Conservation (phyloP, 2,888 invertebrate genomes). For the Drosophila hamatofila region DNA sequence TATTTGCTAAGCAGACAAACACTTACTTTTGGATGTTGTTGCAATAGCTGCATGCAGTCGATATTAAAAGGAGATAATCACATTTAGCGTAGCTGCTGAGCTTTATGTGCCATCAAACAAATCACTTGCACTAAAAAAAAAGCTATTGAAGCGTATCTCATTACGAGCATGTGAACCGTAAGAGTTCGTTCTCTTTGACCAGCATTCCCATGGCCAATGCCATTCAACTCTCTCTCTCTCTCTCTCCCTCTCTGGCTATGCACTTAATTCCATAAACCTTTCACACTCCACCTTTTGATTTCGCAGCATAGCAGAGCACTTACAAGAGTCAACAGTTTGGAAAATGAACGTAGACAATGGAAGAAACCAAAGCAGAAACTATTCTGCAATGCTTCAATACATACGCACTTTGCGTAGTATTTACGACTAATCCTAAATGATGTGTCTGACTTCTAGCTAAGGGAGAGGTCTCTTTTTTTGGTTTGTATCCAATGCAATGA, state of each 20-base stretch:
- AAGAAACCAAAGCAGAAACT: conserved; percentile 28
- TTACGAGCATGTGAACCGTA: conserved; percentile 34
- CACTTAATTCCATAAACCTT: conserved; percentile 59
- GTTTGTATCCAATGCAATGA: conserved; percentile 58
- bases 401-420: conserved; percentile 54
- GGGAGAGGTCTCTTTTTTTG: conserved; percentile 12
- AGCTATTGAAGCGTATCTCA: conserved; percentile 53
- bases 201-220: conserved; percentile 20
- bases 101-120: conserved; percentile 53
- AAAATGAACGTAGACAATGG: conserved; percentile 71
- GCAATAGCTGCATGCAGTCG: conserved; percentile 16
- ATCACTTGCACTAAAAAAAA: conserved; percentile 53
- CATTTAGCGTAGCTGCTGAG: conserved; percentile 27
- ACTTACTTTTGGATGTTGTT: not conserved
- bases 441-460: conserved; percentile 69
- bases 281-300: conserved; percentile 37
- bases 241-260: conserved; percentile 18
- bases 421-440: conserved; percentile 74
- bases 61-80: conserved; percentile 20
- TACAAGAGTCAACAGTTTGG: conserved; percentile 69
- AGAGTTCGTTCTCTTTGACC: conserved; percentile 25
- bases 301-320: conserved; percentile 29
- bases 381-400: conserved; percentile 38
- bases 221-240: conserved; percentile 49
- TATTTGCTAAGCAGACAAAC: not conserved